Evolutionary conservation across 2,797 vertebrate genomes (phyloP), one percentile per base, ranked within the genome.

Genomic region (Fundulus diaphanus): DNA sequence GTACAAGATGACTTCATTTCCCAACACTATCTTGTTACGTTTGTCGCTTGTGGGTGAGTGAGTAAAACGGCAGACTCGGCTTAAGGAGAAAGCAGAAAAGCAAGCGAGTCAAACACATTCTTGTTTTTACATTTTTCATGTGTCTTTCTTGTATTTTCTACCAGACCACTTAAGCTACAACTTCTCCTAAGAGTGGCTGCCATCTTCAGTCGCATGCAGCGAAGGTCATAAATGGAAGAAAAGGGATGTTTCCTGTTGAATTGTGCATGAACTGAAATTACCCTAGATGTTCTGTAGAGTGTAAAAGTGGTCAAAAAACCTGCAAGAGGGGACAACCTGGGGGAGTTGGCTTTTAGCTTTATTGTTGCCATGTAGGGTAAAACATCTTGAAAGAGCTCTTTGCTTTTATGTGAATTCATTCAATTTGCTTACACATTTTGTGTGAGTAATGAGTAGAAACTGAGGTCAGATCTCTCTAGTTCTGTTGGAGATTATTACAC

Each of bases 361-460:
- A 86, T 90, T 88, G 87, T 91, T 42, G 78, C 72, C 83, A 93
- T 91, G 81, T 89, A 84, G 88, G 89, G 81, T 88, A 89, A 86
- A 82, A 80, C 76, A 76, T 90, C 61, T 65, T 66, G 22, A 56
- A 71, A 80, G 74, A 78, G 81, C 80, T 80, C 73, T 87, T 82
- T 37, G 16, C 66, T 77, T 91, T 91, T 93, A 85, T 93, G 73
- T 65, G 52, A 78, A 86, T 71, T 80, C 87, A 76, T 54, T 87
- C 80, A 85, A 75, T 84, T 87, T 87, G 67, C 72, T 75, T 74
- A 48, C 73, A 85, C 69, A 70, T 75, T 74, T 79, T 63, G 46
- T 73, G 78, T 70, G 81, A 27, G 42, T 83, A 78, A 27, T 16
- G 11, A 4, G 35, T 27, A 27, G 33, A 40, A 70, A 40, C 33